Base-by-base conservation (phyloP, 2,888 invertebrate species). In the Amiota minor region DNA sequence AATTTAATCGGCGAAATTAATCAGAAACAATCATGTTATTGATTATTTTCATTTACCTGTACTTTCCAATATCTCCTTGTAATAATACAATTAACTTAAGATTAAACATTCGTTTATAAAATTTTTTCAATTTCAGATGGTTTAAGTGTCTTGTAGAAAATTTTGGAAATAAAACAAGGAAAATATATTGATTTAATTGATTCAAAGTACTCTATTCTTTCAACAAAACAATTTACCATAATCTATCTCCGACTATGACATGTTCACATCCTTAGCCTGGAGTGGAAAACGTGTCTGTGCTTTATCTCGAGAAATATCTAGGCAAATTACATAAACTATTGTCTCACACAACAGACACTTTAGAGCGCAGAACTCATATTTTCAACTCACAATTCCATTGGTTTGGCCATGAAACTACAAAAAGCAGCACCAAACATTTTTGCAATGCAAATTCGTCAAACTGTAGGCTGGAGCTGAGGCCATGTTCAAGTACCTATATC, bases 361-460 rank as follows among this genome's bases (percentile, higher is more conserved):
- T 65, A 47, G 47, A 47, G 18, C 18, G 18, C 11, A 47, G 20
- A 47, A 65, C 65, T 65, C 65, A 65, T 65, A 65, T 65, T 65
- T 59, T n/a, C 70, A 23, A 45, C 61, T 20, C 35, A 50, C 74
- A 72, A 76, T 76, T 80, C 76, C 76, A 75, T 78, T 77, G 80
- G 81, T 72, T 72, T 76, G 50, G 77, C 69, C 62, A 73, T 35
- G 35, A 62, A 74, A 67, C 49, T 59, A 11, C 11, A 18, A 14
- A 14, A 46, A 65, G 47, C 64, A 65, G 16, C 62, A 23, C 12
- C 62, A 71, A 23, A 35, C 47, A 20, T n/a, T 80, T 83, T 83
- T 82, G 83, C 80, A 83, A 78, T 83, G 84, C 83, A 83, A 83
- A 83, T 83, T 81, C 76, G 69, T 74, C 69, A 69, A 73, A 62